phyloP scores from a whole-genome alignment of 1,140 invertebrate genomes.

The Whitmania pigra region DNA sequence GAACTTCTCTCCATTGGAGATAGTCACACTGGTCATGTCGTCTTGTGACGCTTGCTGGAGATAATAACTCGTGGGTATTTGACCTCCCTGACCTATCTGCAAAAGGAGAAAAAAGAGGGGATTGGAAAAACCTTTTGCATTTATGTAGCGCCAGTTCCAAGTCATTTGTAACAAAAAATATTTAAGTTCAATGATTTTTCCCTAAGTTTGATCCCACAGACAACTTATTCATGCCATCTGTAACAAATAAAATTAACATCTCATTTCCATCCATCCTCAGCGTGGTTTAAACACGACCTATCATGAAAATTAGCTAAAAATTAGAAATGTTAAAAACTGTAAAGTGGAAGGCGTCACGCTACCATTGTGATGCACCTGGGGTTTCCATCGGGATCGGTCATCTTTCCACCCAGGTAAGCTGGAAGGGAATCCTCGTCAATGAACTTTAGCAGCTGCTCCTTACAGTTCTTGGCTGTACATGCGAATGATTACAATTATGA shows the following conservation, averaged over 20 bases:
- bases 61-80: conserved; percentile 63
- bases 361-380: conserved; percentile 44
- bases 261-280: no score
- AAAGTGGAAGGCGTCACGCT: conserved; percentile 15
- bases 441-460: conserved; percentile 49
- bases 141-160: background rate
- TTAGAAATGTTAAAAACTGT: background rate
- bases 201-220: no score
- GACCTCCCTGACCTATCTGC: conserved; percentile 61
- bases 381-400: conserved; percentile 56
- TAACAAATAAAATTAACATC: no score
- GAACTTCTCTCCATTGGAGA: conserved; percentile 34
- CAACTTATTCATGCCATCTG: no score
- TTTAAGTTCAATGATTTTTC: background rate
- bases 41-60: conserved; percentile 32
- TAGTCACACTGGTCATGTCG: conserved; percentile 30
- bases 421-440: conserved; percentile 63
- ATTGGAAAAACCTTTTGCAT: background rate
- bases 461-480: no score
- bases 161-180: background rate
- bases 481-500: no score
- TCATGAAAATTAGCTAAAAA: background rate
- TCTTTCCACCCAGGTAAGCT: conserved; percentile 61
- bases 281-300: no score
- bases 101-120: background rate